A percentile compares a stretch with the other conserved stretches of the same genome.
Evolutionary conservation across 2,888 invertebrate species (phyloP).

Genomic region (Ormia ochracea): DNA sequence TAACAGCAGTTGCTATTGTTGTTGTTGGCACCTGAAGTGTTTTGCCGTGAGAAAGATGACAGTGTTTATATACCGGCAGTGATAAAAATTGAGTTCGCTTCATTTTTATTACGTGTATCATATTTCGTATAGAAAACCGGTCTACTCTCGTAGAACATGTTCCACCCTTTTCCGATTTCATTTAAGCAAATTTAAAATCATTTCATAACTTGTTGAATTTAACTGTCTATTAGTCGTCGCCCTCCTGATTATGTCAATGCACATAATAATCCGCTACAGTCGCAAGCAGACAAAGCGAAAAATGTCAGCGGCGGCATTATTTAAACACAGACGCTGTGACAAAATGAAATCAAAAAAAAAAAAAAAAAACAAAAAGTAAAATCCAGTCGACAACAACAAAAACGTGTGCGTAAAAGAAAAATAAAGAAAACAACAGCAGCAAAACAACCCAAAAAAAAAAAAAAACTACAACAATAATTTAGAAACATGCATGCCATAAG

Average conservation of each 20-base stretch:
- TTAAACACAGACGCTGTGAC: conserved; percentile 20
- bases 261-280: not conserved
- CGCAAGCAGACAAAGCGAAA: conserved; percentile 11
- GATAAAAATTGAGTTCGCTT: too few species aligned
- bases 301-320: conserved; percentile 50
- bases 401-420: conserved; percentile 10
- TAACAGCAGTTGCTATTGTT: too few species aligned
- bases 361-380: too few species aligned
- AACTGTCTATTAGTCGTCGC: not conserved
- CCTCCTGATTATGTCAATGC: not conserved
- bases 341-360: conserved; percentile 5
- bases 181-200: not conserved
- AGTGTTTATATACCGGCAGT: too few species aligned
- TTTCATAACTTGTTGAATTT: not conserved
- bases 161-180: too few species aligned
- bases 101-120: not conserved
- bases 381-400: not conserved
- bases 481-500: too few species aligned
- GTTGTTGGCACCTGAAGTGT: too few species aligned
- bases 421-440: conserved; percentile 4
- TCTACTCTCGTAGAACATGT: too few species aligned
- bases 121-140: too few species aligned
- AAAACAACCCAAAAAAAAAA: conserved; percentile 6
- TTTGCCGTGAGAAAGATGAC: too few species aligned
- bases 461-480: too few species aligned